A percentile compares a stretch with the other conserved stretches of the same genome.
These are phyloP conservation scores for Mnemiopsis leidyi DNA, from an alignment of 37 sponge, comb jelly and placozoan species.

Conservation along the genomic window DNA sequence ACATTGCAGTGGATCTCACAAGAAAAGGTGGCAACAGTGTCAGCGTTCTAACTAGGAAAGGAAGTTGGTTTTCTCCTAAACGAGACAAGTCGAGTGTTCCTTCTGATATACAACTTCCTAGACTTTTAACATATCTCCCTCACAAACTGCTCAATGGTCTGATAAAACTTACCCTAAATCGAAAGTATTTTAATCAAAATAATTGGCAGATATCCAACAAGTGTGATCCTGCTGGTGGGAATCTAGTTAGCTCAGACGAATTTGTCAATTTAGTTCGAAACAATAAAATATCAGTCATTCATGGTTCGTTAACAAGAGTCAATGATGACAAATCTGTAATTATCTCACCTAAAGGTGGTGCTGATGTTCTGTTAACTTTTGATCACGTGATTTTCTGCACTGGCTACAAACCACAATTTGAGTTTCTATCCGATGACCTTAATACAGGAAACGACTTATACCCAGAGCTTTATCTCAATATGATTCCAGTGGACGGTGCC, in stretches of 20 bases:
- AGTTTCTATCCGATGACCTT: neutral
- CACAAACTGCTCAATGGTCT: neutral
- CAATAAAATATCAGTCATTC: neutral
- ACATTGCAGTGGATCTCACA: slow-evolving; percentile 42
- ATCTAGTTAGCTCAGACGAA: slow-evolving; percentile 6
- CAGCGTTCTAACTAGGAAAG: slow-evolving; percentile 9
- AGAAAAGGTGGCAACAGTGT: neutral
- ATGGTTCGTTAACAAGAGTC: neutral
- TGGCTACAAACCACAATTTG: slow-evolving; percentile 36
- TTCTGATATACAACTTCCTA: neutral
- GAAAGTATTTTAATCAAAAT: neutral
- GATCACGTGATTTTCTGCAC: slow-evolving; percentile 51
- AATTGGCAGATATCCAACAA: slow-evolving; percentile 30
- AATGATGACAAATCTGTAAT: neutral
- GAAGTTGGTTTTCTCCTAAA: slow-evolving; percentile 54
- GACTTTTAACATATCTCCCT: slow-evolving; percentile 13
- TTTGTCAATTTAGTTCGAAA: slow-evolving; percentile 6
- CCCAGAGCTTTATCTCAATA: slow-evolving; percentile 12
- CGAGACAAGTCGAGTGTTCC: neutral
- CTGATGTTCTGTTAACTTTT: neutral
- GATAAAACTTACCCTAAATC: neutral
- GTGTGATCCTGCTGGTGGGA: slow-evolving; percentile 57
- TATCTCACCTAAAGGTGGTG: neutral
- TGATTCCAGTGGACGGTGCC: neutral
- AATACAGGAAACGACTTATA: neutral